phyloP scores from a whole-genome alignment of 1,140 invertebrate species.

The Lamellibrachia luymesi region DNA sequence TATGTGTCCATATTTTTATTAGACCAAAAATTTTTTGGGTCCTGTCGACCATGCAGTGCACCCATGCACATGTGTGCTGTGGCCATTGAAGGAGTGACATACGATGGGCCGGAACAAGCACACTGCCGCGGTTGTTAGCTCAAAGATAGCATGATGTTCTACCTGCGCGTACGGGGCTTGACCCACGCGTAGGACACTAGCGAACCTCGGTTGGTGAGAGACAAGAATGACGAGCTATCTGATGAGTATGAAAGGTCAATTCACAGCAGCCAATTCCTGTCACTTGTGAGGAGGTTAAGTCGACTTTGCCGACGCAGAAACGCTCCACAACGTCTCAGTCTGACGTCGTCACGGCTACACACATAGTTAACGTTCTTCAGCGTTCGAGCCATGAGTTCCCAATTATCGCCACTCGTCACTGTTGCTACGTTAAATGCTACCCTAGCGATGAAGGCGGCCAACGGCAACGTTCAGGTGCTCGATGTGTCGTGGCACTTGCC shows the following conservation, averaged over 20 bases:
- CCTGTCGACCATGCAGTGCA: too few species aligned
- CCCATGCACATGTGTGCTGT: too few species aligned
- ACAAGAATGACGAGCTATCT: too few species aligned
- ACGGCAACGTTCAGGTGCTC: slow-evolving; percentile 34
- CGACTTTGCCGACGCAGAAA: not conserved
- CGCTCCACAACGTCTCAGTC: not conserved
- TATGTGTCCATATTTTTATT: too few species aligned
- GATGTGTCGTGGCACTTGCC: slow-evolving; percentile 48
- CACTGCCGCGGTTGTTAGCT: too few species aligned
- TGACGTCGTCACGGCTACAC: not conserved
- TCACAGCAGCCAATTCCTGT: not conserved
- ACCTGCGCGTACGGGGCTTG: too few species aligned
- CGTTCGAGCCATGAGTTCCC: not conserved
- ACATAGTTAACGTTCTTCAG: not conserved
- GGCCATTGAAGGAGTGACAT: too few species aligned
- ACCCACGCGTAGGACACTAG: too few species aligned
- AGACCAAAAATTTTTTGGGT: too few species aligned
- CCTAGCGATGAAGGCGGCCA: not conserved
- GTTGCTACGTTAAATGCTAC: not conserved
- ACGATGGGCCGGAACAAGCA: too few species aligned
- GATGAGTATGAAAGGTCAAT: not conserved
- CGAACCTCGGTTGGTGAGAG: too few species aligned
- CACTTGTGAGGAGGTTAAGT: not conserved
- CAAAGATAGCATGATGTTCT: too few species aligned
- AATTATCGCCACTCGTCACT: not conserved